Percentiles rank a stretch among this genome's conserved stretches.
Evolutionary conservation across 2,888 invertebrate species (phyloP).

Genomic region (Drymonia ruficornis): DNA sequence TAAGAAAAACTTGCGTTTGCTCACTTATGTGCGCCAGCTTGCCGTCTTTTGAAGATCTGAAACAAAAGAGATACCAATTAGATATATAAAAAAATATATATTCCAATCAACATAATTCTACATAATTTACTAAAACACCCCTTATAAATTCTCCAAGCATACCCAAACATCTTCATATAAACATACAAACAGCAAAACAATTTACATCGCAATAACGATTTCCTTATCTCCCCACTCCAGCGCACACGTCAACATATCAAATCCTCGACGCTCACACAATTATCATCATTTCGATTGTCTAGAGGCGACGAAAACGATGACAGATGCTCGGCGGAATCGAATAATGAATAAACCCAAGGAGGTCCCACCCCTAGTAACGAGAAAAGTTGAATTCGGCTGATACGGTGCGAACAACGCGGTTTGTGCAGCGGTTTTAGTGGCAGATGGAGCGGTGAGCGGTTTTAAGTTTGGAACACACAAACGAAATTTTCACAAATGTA

Average conservation of each 20-base stretch:
- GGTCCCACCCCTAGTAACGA: slow-evolving; percentile 68
- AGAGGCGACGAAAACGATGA: slow-evolving; percentile 58
- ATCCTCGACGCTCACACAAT: slow-evolving; percentile 33
- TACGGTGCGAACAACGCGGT: slow-evolving; percentile 61
- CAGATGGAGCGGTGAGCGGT: slow-evolving; percentile 23
- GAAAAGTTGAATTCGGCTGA: slow-evolving; percentile 77
- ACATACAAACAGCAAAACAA: slow-evolving; percentile 1
- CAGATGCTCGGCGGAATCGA: slow-evolving; percentile 72
- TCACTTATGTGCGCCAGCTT: slow-evolving; percentile 82
- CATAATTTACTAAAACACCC: not conserved
- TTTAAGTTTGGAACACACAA: too few relatives aligned
- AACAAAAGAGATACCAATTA: slow-evolving; percentile 45
- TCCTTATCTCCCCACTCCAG: slow-evolving; percentile 6
- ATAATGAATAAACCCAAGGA: slow-evolving; percentile 73
- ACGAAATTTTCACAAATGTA: too few relatives aligned
- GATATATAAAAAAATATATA: not conserved
- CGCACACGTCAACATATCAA: slow-evolving; percentile 29
- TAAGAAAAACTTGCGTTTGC: slow-evolving; percentile 40
- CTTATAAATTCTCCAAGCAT: not conserved
- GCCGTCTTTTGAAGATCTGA: slow-evolving; percentile 70
- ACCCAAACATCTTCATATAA: not conserved
- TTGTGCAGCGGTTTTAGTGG: slow-evolving; percentile 26
- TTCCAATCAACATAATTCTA: too few relatives aligned
- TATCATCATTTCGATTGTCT: slow-evolving; percentile 40
- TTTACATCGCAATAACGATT: not conserved